Percentiles rank a stretch among this genome's conserved stretches.
Conservation (phyloP, 1,140 invertebrate species). For the Gryllus bimaculatus region DNA sequence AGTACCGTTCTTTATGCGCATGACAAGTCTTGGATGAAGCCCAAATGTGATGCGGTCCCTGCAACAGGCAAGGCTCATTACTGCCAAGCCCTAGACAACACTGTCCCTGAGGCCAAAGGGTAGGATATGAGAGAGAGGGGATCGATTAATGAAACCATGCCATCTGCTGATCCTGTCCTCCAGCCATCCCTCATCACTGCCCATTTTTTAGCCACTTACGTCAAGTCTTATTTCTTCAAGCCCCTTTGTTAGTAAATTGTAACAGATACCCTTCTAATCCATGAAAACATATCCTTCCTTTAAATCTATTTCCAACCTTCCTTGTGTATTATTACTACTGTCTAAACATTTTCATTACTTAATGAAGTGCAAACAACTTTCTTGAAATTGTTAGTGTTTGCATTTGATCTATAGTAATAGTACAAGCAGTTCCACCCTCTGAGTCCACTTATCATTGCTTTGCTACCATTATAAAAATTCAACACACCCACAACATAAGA, state of each 20-base stretch:
- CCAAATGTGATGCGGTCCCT: constrained; percentile 26
- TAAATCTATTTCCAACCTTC: too few species aligned
- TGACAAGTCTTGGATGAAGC: constrained; percentile 29
- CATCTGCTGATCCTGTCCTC: neutral
- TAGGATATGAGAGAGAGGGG: neutral
- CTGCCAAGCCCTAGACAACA: neutral
- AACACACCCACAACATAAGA: too few species aligned
- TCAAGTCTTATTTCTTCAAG: neutral
- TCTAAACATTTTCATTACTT: too few species aligned
- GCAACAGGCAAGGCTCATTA: constrained; percentile 23
- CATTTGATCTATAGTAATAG: too few species aligned
- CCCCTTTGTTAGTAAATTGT: neutral
- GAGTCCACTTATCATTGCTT: too few species aligned
- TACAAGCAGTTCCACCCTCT: too few species aligned
- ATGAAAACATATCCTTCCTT: too few species aligned
- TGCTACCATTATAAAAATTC: too few species aligned
- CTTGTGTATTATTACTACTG: too few species aligned
- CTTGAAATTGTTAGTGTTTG: too few species aligned
- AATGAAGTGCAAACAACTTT: too few species aligned
- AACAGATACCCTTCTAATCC: neutral
- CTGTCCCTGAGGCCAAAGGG: neutral
- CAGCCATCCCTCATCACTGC: neutral
- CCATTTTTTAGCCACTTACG: neutral
- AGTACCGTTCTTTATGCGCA: constrained; percentile 35
- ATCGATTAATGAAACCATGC: neutral